Evolutionary conservation across 2,888 invertebrate genomes (phyloP), one percentile per base, ranked within the genome.

Genomic region (Cantharis rufa): DNA sequence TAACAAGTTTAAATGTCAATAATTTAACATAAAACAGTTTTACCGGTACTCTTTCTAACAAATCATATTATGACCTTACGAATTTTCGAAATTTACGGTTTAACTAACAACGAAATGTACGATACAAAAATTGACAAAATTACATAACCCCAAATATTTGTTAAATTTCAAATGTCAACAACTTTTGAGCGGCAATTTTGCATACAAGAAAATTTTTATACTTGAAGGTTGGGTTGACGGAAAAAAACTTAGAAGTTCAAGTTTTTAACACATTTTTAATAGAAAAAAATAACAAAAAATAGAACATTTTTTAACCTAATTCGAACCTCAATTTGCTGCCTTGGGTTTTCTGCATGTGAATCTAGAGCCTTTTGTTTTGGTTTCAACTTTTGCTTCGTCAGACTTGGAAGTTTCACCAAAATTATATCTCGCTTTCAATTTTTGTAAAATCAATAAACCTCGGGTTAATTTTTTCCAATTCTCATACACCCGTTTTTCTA

Each of bases 401-500:
- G 71, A 62, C 62, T 72, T 63, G 61, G 74, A 64, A 0, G 89
- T 88, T 21, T 89, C 87, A 79, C 90, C 90, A 84, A 95, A 94
- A 71, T 94, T 92, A 84, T 96, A 96, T 84, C 93, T 94, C n/a
- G 88, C 87, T 83, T 94, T 93, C 5, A 97, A 89, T 63, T 92
- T 90, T 84, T 95, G 93, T 16, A 93, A 90, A 80, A 97, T 96
- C 0, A 95, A 85, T 15, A 98, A 87, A 0, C 96, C 97, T 84
- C 92, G 93, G 77, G 97, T 95, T 0, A 98, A 89, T 75, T 92
- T 93, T 82, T 91, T 94, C 98, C 98, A 98, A 87, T 98, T 97
- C 0, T 93, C 95, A 82, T 94, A 95, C 2, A 97, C 94, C 77
- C 96, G 90, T 78, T 94, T 92, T 82, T 96, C 94, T 68, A 92